Conservation (phyloP, 2,113 vertebrate species). For the Terrapene triunguis region DNA sequence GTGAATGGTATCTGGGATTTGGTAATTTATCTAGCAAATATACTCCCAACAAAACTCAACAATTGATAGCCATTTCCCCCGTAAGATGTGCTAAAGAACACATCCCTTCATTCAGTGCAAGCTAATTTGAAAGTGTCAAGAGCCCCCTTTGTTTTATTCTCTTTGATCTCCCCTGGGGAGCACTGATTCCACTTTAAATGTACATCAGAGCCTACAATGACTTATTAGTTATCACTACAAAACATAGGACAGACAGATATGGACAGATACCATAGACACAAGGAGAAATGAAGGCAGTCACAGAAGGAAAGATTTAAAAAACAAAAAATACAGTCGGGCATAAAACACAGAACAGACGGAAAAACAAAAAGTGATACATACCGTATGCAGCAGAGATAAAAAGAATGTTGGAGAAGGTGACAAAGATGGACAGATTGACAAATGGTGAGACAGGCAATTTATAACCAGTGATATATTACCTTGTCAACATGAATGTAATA, state of each 20-base stretch:
- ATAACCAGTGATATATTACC: constrained; percentile 81
- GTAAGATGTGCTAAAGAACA: background rate
- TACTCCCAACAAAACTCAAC: background rate
- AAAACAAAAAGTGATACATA: background rate
- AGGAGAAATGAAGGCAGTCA: constrained; percentile 25
- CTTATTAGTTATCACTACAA: background rate
- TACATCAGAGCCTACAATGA: background rate
- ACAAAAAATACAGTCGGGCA: background rate
- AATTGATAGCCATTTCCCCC: background rate
- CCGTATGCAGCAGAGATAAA: background rate
- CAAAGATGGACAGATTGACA: background rate
- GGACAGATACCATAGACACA: background rate
- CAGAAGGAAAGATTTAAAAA: background rate
- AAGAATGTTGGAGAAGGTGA: background rate
- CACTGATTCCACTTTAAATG: background rate
- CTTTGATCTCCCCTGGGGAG: background rate
- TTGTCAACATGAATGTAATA: constrained; percentile 99
- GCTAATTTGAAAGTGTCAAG: background rate
- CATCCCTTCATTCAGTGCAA: background rate
- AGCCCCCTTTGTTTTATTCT: background rate
- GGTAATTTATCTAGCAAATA: background rate
- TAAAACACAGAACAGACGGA: background rate
- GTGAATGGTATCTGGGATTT: background rate
- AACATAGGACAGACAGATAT: constrained; percentile 10
- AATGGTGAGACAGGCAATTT: constrained; percentile 40